Percentiles rank a stretch among this genome's conserved stretches.
Conservation (phyloP, 35 echinoderm and acorn worm species). For the Ptychodera flava region DNA sequence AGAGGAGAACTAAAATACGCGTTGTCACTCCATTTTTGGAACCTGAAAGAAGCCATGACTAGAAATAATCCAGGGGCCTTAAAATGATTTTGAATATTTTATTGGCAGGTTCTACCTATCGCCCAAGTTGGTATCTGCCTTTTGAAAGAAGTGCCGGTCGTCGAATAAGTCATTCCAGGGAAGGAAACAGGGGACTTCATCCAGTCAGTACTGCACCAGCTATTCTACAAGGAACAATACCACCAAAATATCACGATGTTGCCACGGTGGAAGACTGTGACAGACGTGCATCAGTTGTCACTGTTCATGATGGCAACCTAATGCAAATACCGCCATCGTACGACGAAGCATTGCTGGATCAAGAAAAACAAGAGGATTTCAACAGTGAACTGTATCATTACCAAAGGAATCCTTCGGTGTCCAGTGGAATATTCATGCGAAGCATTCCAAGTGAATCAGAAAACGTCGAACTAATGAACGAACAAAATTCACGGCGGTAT, state of each 20-base stretch:
- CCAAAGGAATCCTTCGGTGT: not conserved
- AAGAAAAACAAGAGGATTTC: too few species aligned
- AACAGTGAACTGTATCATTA: too few species aligned
- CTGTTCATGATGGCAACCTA: not conserved
- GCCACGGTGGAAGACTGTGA: not conserved
- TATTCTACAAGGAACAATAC: not conserved
- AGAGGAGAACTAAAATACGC: too few species aligned
- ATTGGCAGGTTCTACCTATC: not conserved
- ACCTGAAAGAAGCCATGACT: too few species aligned
- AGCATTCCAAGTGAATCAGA: not conserved
- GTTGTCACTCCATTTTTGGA: too few species aligned
- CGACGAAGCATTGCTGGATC: not conserved
- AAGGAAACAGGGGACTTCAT: not conserved
- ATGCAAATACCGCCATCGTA: not conserved
- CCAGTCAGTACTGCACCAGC: not conserved
- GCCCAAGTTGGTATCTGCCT: not conserved
- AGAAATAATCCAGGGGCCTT: too few species aligned
- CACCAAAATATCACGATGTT: not conserved
- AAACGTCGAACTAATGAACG: not conserved
- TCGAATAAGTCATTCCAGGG: not conserved
- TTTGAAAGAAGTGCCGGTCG: not conserved
- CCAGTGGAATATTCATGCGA: not conserved
- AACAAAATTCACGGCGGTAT: not conserved
- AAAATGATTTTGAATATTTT: too few species aligned
- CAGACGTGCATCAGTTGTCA: not conserved